A percentile compares a stretch with the other conserved stretches of the same genome.
These are phyloP conservation scores for Cylloceria caligata DNA, from an alignment of 2,888 invertebrate species.

Conservation along the genomic window DNA sequence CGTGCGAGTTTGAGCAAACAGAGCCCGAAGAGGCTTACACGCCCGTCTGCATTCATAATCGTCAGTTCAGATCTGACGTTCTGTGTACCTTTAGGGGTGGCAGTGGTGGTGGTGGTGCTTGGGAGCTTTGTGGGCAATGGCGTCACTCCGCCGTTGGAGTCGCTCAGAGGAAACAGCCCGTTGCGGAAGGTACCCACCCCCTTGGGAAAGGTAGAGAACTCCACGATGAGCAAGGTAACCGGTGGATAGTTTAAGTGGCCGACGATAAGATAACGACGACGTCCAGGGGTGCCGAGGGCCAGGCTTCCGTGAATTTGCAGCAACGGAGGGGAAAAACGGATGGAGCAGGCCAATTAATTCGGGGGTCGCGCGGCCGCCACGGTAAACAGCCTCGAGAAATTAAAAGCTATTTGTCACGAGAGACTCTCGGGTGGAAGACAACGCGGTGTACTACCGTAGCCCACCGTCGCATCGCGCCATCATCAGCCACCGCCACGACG, in stretches of 20 bases:
- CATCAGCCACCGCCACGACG: constrained; percentile 28
- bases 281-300: constrained; percentile 73
- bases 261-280: constrained; percentile 83
- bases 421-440: constrained; percentile 24
- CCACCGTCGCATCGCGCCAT: constrained; percentile 3
- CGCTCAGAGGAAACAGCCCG: constrained; percentile 41
- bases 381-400: constrained; percentile 84
- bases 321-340: constrained; percentile 15
- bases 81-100: constrained; percentile 72
- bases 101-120: constrained; percentile 48
- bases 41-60: constrained; percentile 81
- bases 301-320: constrained; percentile 59
- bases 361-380: constrained; percentile 75
- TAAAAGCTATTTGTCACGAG: constrained; percentile 84
- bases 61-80: constrained; percentile 79
- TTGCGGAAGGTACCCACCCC: neutral
- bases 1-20: constrained; percentile 74
- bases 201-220: constrained; percentile 54
- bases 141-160: constrained; percentile 26
- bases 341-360: constrained; percentile 80
- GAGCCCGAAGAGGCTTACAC: constrained; percentile 78
- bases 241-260: constrained; percentile 81
- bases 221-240: constrained; percentile 49
- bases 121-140: constrained; percentile 51
- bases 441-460: constrained; percentile 59